Conservation (phyloP, 2,797 vertebrate species). For the Xenops minutus region DNA sequence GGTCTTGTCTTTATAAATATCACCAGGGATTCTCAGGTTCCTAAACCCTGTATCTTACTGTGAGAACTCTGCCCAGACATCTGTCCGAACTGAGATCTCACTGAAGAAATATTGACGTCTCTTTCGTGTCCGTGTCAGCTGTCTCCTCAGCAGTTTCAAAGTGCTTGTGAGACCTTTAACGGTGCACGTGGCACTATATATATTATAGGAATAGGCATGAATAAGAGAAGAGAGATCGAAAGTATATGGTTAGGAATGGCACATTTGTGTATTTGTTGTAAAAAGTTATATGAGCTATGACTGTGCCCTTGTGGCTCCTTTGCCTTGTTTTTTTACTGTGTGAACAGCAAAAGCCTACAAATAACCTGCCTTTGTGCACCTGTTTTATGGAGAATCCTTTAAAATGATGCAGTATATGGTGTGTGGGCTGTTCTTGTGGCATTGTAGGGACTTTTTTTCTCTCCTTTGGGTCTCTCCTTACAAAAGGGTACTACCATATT, state of each 20-base stretch:
- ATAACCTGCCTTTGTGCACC: constrained; percentile 20
- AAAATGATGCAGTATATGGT: neutral
- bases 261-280: constrained; percentile 33
- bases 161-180: neutral
- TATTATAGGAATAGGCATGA: constrained; percentile 4
- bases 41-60: neutral
- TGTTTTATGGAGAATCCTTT: constrained; percentile 21
- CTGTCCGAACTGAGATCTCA: neutral
- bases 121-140: neutral
- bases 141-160: neutral
- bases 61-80: neutral
- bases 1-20: neutral
- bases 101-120: neutral
- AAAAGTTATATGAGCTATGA: constrained; percentile 28
- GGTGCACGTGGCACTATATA: neutral
- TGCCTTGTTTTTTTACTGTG: constrained; percentile 12
- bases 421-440: neutral
- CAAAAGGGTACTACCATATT: neutral
- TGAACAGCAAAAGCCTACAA: constrained; percentile 19
- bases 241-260: neutral
- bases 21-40: neutral
- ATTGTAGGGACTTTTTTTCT: neutral
- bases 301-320: constrained; percentile 37
- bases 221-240: neutral
- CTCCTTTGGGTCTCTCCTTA: neutral